Percentiles rank a stretch among this genome's conserved stretches.
phyloP scores from a whole-genome alignment of 2,888 invertebrate species.

The Melangyna quadrimaculata region DNA sequence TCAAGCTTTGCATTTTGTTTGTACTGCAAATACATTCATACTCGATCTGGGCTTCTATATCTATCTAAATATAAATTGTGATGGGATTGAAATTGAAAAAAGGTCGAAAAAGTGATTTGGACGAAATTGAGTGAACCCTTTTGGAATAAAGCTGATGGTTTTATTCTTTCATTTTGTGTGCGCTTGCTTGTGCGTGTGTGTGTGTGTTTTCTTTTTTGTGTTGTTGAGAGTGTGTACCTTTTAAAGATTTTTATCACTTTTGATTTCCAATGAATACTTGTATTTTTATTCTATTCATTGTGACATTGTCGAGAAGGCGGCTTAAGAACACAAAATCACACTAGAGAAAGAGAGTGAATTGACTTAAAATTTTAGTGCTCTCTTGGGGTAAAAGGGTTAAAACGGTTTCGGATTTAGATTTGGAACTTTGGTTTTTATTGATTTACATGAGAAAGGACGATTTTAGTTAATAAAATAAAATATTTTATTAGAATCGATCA shows the following conservation, averaged over 20 bases:
- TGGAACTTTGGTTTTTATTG: constrained; percentile 25
- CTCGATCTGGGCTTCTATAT: too few relatives aligned
- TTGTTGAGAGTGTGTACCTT: too few relatives aligned
- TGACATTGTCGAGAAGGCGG: neutral
- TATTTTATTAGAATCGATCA: constrained; percentile 25
- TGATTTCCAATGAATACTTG: constrained; percentile 30
- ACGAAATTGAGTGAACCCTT: constrained; percentile 66
- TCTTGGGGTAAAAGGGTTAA: constrained; percentile 4
- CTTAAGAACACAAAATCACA: neutral
- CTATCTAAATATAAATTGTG: neutral
- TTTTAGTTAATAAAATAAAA: constrained; percentile 34
- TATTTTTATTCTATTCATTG: neutral
- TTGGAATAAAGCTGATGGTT: constrained; percentile 38
- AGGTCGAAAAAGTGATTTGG: constrained; percentile 62
- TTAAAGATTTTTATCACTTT: constrained; percentile 43
- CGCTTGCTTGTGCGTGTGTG: neutral
- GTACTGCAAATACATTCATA: too few relatives aligned
- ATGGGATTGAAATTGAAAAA: constrained; percentile 53
- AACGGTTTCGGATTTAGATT: too few relatives aligned
- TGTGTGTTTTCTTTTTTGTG: too few relatives aligned
- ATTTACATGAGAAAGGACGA: constrained; percentile 34
- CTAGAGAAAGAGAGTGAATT: neutral
- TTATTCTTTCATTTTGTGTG: neutral
- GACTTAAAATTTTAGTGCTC: constrained; percentile 26
- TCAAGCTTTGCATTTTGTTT: constrained; percentile 1